Base-by-base conservation (phyloP, 2,888 invertebrate species). In the Brachycybe producta region DNA sequence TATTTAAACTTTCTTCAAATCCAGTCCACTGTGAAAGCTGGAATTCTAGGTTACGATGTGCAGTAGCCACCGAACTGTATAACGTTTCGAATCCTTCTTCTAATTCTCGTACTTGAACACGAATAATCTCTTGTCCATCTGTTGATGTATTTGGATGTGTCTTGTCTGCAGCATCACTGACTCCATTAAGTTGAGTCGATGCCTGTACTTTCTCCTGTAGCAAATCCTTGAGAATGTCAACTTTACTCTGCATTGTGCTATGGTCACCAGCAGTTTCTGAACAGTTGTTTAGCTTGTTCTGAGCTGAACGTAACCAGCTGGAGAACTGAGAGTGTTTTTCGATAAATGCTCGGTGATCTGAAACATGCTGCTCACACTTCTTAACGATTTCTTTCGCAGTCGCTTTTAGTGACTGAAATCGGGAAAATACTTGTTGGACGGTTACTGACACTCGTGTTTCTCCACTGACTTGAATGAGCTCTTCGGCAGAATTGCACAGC, bases 351-450 rank as follows among this genome's bases (percentile, higher is more conserved):
- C 77, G 77, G 59, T 91, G 88, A 62, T 88, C 87, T 48, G 75
- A 73, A 0, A 85, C 80, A 5, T 87, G 82, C 70, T 88, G 85
- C 61, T 90, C 88, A 61, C 88, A 90, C 69, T 90, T 91, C 66
- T 88, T 88, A 1, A 88, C 77, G 27, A 91, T 78, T 67, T 91
- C 90, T 74, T 84, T 86, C 2, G 86, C 81, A 0, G 90, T 88
- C 0, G 81, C 78, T 66, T 88, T 86, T 42, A 90, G 80, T 0
- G 88, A 83, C 65, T 90, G 87, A 71, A 88, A 90, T 52, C 90
- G 74, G 4, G 88, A 87, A 1, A 84, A 82, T 54, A 90, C 80
- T 67, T 90, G 90, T 64, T 91, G 88, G 27, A 88, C 77, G 63
- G 82, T 87, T 56, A 85, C 84, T 2, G 87, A 83, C 52, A 90